Base-by-base conservation (phyloP, 2,888 invertebrate genomes). In the Slavum lentiscoides region DNA sequence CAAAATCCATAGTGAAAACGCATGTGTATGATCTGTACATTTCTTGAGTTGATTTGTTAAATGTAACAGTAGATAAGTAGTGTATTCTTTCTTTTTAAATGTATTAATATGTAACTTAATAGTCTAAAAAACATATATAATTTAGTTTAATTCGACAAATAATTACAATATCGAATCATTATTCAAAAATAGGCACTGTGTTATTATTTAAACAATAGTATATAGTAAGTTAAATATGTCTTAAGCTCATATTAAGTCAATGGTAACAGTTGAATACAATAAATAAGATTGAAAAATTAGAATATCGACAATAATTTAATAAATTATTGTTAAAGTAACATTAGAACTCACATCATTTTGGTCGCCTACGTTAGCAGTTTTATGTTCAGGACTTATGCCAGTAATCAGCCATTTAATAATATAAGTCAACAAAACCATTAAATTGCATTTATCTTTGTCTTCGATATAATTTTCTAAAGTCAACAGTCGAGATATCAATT, bases 1-100 rank as follows among this genome's bases (percentile, higher is more conserved):
- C 66, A 80, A 64, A 58, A 53, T 23, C 70, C 70, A 80, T 58
- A 80, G 2, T 15, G 70, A 72, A 80, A 72, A 80, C 30, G 55
- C 80, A 64, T 72, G 62, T 39, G 58, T 43, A 30, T 53, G 64
- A 15, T 43, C n/a, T 64, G 72, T 19, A 80, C 80, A 80, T 23
- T 72, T 23, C 7, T 72, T 58, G 17, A 80, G n/a, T 39, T 80
- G 62, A 72, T 72, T 80, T 39, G 72, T n/a, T 58, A 80, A 43
- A 58, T 70, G 39, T 1, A 70, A 9, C 19, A 53, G 9, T 11
- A 80, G 19, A 43, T 59, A 58, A 72, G 72, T 43, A 55, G 80
- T 80, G 23, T 58, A 80, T 49, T 80, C 70, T 58, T 58, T 72
- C 6, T 72, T 80, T 64, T 72, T 58, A n/a, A n/a, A n/a, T 76